Conservation (phyloP, 2,888 invertebrate species). For the Hypomecis punctinalis region DNA sequence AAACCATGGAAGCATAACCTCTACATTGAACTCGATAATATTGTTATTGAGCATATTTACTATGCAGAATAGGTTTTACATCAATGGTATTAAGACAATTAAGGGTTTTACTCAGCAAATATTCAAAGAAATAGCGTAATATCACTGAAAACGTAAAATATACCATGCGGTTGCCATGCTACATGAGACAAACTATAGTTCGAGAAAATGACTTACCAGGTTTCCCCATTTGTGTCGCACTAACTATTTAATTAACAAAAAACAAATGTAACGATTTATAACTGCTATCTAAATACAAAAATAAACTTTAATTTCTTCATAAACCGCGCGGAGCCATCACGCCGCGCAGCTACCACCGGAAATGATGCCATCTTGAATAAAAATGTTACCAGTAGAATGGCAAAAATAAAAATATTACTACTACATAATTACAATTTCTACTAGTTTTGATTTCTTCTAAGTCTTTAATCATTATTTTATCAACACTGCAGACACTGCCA, state of each 20-base stretch:
- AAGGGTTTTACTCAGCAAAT: not conserved
- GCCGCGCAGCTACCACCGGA: slow-evolving; percentile 67
- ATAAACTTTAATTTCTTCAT: slow-evolving; percentile 64
- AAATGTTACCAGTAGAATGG: slow-evolving; percentile 45
- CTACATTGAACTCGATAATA: not conserved
- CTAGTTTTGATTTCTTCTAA: too few relatives aligned
- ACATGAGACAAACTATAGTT: slow-evolving; percentile 9
- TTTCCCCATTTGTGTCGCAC: slow-evolving; percentile 67
- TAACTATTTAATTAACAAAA: slow-evolving; percentile 35
- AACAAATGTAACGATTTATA: slow-evolving; percentile 39
- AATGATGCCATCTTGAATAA: slow-evolving; percentile 73
- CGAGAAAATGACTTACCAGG: slow-evolving; percentile 65
- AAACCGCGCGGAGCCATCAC: slow-evolving; percentile 65
- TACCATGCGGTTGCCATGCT: slow-evolving; percentile 57
- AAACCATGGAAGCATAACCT: not conserved
- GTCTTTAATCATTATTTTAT: too few relatives aligned
- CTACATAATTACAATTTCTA: not conserved
- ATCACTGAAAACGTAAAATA: slow-evolving; percentile 29
- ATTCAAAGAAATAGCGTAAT: slow-evolving; percentile 17
- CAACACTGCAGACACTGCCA: too few relatives aligned
- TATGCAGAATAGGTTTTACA: not conserved
- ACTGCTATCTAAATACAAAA: slow-evolving; percentile 68
- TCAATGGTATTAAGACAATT: too few relatives aligned
- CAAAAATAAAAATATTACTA: slow-evolving; percentile 28
- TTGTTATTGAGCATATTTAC: not conserved